These are phyloP conservation scores for Cerceris ruficornis DNA, from an alignment of 2,888 invertebrate species.

Conservation along the genomic window DNA sequence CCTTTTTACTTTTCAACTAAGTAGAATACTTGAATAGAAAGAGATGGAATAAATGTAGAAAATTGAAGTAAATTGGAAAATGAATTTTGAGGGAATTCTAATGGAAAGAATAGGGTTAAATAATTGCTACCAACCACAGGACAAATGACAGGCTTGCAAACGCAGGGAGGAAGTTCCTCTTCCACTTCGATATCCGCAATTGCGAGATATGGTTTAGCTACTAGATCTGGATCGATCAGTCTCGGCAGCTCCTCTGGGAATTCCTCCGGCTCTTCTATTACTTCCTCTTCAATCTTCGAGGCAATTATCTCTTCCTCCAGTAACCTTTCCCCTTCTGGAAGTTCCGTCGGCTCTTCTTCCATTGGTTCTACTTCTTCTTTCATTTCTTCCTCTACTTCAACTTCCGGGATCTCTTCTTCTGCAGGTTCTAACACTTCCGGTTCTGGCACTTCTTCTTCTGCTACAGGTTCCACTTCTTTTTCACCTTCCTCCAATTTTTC, in stretches of 20 bases:
- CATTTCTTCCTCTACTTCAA: background rate
- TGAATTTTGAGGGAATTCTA: background rate
- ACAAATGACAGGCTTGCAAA: conserved; percentile 2
- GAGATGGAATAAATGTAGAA: no score
- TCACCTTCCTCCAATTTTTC: conserved; percentile 2
- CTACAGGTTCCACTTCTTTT: conserved; percentile 1
- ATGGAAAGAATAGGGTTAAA: background rate
- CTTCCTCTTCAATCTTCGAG: background rate
- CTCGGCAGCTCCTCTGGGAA: background rate
- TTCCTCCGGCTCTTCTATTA: conserved; percentile 7
- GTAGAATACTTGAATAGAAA: no score
- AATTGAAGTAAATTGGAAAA: no score
- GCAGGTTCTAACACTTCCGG: conserved; percentile 4
- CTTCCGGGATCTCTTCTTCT: background rate
- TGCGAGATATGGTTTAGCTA: conserved; percentile 15
- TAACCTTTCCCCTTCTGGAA: background rate
- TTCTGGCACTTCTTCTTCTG: background rate
- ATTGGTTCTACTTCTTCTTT: background rate
- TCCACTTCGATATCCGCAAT: conserved; percentile 32
- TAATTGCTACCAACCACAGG: background rate
- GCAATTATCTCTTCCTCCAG: no score
- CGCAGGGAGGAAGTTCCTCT: conserved; percentile 4
- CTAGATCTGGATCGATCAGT: background rate
- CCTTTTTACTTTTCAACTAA: no score
- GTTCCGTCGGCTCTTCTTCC: background rate